These are phyloP conservation scores for Andricus curvator DNA, from an alignment of 2,888 invertebrate species.

Conservation along the genomic window DNA sequence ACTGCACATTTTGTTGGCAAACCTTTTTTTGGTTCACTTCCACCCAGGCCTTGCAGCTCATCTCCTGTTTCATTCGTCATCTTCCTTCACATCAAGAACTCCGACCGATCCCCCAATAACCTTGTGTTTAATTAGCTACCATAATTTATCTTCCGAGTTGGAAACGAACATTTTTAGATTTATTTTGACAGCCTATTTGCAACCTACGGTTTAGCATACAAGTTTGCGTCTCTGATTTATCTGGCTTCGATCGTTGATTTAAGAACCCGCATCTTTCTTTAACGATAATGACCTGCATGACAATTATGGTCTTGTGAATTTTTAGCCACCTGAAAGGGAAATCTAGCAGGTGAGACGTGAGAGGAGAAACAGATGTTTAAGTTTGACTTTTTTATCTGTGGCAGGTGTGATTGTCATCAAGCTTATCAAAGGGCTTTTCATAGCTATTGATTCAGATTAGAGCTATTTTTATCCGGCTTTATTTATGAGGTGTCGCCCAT, in stretches of 20 bases:
- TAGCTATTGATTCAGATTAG: background rate
- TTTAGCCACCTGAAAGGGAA: background rate
- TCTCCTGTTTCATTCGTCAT: constrained; percentile 38
- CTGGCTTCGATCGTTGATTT: background rate
- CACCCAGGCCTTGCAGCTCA: constrained; percentile 9
- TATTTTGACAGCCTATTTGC: constrained; percentile 19
- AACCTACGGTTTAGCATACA: background rate
- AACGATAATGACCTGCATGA: background rate
- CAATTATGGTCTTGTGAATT: background rate
- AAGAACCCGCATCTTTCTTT: background rate
- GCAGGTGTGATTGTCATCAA: constrained; percentile 12
- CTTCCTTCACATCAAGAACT: constrained; percentile 17
- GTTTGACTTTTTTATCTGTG: background rate
- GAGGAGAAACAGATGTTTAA: background rate
- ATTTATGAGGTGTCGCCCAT: too few relatives aligned
- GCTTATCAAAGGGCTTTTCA: background rate
- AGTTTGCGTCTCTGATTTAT: background rate
- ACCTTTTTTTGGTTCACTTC: constrained; percentile 18
- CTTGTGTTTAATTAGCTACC: constrained; percentile 47
- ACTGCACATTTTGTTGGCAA: background rate
- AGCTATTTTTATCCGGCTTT: too few relatives aligned
- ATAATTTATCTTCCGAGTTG: constrained; percentile 44
- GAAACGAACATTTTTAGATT: background rate
- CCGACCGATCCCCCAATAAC: constrained; percentile 21
- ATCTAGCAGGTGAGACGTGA: constrained; percentile 2